These are phyloP conservation scores for Passer montanus DNA, from an alignment of 2,113 vertebrate genomes.

Conservation along the genomic window DNA sequence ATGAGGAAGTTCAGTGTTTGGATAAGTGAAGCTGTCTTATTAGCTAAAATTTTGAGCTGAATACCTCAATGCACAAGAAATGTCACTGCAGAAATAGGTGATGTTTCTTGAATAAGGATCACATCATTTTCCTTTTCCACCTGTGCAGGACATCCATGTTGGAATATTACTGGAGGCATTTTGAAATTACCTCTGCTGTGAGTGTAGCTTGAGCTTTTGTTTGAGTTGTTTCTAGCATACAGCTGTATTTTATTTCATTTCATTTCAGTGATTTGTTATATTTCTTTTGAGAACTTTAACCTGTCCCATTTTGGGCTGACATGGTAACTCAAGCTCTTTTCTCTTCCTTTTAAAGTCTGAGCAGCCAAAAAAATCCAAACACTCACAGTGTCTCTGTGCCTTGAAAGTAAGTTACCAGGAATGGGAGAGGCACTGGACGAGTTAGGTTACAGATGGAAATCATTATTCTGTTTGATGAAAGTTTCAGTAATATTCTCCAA, in stretches of 20 bases:
- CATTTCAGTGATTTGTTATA: neutral
- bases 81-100: neutral
- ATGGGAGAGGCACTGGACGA: constrained; percentile 36
- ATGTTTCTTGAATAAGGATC: neutral
- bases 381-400: constrained; percentile 4
- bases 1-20: neutral
- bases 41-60: neutral
- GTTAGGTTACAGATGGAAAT: constrained; percentile 62
- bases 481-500: constrained; percentile 57
- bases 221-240: neutral
- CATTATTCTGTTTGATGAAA: constrained; percentile 58
- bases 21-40: neutral
- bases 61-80: neutral
- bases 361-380: constrained; percentile 54
- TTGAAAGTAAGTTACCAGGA: constrained; percentile 51
- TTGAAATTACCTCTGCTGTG: neutral
- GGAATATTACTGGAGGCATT: neutral
- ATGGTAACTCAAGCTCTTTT: neutral
- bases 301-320: neutral
- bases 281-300: neutral
- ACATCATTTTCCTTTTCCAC: neutral
- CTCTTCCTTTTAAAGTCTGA: constrained; percentile 17
- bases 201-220: neutral
- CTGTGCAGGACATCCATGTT: neutral
- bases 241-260: neutral